Conservation (phyloP, 2,888 invertebrate genomes). For the Sclerodermus sp. region DNA sequence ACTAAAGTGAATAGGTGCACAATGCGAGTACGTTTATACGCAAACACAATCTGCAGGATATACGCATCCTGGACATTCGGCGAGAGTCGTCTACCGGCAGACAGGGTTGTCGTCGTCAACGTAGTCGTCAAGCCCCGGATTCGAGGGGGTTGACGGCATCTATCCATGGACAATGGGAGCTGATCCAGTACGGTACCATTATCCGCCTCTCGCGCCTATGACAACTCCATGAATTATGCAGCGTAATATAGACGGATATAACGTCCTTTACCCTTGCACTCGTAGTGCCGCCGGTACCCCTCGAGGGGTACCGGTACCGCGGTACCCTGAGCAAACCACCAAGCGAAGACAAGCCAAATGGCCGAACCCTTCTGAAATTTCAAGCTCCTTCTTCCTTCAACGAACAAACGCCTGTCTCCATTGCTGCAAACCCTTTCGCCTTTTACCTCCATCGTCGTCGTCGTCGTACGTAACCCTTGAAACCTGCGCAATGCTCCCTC, state of each 20-base stretch:
- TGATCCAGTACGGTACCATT: constrained; percentile 47
- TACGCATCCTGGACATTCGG: constrained; percentile 34
- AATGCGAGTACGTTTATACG: background rate
- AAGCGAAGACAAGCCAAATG: constrained; percentile 33
- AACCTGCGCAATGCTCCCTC: too few relatives aligned
- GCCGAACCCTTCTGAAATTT: too few relatives aligned
- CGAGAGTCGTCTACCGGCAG: constrained; percentile 24
- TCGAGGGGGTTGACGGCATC: constrained; percentile 36
- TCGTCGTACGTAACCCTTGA: too few relatives aligned
- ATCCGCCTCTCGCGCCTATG: constrained; percentile 55
- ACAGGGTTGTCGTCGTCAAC: constrained; percentile 14
- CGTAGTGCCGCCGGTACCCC: constrained; percentile 16
- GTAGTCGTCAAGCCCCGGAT: constrained; percentile 32
- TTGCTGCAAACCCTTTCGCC: too few relatives aligned
- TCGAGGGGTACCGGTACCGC: constrained; percentile 7
- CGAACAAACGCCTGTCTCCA: too few relatives aligned
- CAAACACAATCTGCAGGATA: background rate
- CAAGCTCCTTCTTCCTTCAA: too few relatives aligned
- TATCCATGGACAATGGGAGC: constrained; percentile 45
- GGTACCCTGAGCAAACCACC: too few relatives aligned
- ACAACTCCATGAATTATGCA: constrained; percentile 56
- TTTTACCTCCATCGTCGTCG: too few relatives aligned
- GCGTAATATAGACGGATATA: constrained; percentile 54
- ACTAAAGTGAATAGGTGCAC: background rate
- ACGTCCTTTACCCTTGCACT: constrained; percentile 20